Base-by-base conservation (phyloP, 2,113 vertebrate genomes). In the Gasterosteus aculeatus region DNA sequence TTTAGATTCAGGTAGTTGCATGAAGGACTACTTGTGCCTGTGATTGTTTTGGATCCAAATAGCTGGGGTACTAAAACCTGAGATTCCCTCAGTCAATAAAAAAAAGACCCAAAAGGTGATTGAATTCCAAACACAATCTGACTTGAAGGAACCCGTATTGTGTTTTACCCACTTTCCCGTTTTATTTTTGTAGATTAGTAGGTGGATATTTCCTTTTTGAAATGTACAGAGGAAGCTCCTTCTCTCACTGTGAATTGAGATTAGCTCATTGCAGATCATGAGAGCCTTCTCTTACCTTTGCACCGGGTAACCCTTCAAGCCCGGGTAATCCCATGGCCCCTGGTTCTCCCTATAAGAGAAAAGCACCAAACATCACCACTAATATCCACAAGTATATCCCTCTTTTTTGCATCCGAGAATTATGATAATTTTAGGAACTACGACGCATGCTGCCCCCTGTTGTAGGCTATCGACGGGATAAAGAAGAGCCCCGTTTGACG, bases 271-370 rank as follows among this genome's bases (percentile, higher is more conserved):
- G 59, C 54, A 70, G 65, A 69, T 56, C 53, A 56, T 77, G 39
- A 82, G 69, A 82, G 31, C 10, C 61, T 41, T 68, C 38, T 49
- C n/a, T 80, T 95, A 99, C 97, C 96, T 99, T 99, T 89, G 95
- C 87, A 70, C 98, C 98, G 67, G 95, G 95, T 72, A 98, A 94
- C 73, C 98, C 98, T 93, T 99, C 97, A 61, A 98, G 91, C 75
- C 98, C 98, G 57, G 97, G 97, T 84, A 99, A 91, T 80, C 98
- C 98, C 97, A 98, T 99, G 0, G 93, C 91, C 74, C 98, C 98
- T 15, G 95, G 94, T 60, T 99, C 97, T 56, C 98, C 97, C 98
- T 99, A 82, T 42, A 88, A 90, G 77, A 93, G 66, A 75, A 71
- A 80, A 84, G 88, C 62, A 87, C 71, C 76, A 72, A 65, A 66